Evolutionary conservation across 2,888 invertebrate genomes (phyloP).

Genomic region (Spodoptera exigua): DNA sequence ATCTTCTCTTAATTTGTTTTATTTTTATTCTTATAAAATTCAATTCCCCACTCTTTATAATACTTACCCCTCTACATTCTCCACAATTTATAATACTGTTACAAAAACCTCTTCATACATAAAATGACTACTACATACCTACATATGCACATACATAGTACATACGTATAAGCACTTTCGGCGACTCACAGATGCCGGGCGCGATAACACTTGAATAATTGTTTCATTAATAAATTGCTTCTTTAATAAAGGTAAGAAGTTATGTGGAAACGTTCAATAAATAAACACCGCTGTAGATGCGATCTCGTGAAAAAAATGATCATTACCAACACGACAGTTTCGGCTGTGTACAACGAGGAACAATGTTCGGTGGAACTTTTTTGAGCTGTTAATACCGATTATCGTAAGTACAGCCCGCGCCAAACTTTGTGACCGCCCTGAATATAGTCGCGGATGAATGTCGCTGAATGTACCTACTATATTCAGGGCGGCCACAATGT

Average conservation of each 20-base stretch:
- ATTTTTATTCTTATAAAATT: too few relatives aligned
- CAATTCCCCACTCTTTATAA: too few relatives aligned
- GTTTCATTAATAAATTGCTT: constrained; percentile 86
- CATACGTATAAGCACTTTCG: constrained; percentile 51
- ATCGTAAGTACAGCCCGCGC: too few relatives aligned
- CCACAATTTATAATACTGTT: neutral
- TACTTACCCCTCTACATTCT: too few relatives aligned
- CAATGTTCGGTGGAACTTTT: constrained; percentile 59
- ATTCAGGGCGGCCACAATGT: too few relatives aligned
- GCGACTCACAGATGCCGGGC: constrained; percentile 69
- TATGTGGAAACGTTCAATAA: constrained; percentile 72
- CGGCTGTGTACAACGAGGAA: constrained; percentile 67
- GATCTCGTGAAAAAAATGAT: constrained; percentile 78
- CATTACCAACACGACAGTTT: constrained; percentile 73
- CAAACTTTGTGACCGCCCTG: too few relatives aligned
- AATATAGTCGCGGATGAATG: too few relatives aligned
- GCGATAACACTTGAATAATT: constrained; percentile 82
- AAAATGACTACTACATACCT: constrained; percentile 12
- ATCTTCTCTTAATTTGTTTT: too few relatives aligned
- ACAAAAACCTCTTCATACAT: neutral
- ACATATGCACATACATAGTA: constrained; percentile 3
- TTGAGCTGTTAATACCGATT: constrained; percentile 61
- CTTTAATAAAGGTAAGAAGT: constrained; percentile 78
- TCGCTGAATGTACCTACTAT: too few relatives aligned
- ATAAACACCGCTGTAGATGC: constrained; percentile 77